Base-by-base conservation (phyloP, 2,113 vertebrate genomes). In the Tupaia chinensis region DNA sequence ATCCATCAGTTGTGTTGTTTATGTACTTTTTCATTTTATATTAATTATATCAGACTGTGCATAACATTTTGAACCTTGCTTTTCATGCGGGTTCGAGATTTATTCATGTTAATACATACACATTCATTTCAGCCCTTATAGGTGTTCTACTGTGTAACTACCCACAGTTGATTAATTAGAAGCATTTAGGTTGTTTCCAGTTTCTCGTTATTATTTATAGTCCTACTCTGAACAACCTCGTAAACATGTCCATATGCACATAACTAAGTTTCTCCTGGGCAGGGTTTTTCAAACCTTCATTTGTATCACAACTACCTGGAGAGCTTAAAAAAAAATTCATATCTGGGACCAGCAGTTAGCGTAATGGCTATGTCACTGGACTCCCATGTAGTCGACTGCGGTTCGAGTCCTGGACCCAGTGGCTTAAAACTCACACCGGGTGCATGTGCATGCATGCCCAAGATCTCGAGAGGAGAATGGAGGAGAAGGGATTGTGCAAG, bases 1-100 rank as follows among this genome's bases (percentile, higher is more conserved):
- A 87, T 13, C 70, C 58, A 74, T 60, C 89, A 69, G 4, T 23
- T 27, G 19, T 27, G 68, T 54, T 63, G 25, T 80, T 74, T 34
- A 34, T 23, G 27, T 82, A 54, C 23, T 90, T 89, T 87, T 61
- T 44, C 54, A 65, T 16, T 83, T 69, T 66, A 19, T 29, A 66
- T 74, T 83, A 74, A 66, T 74, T 54, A 17, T 63, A 15, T 54
- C 19, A 14, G 34, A 9, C 9, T 25, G 7, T 20, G 9, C 9
- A 27, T 65, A 12, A 69, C 29, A 53, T 84, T 92, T 73, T 93
- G 69, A 82, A 81, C 22, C 17, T 58, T 81, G 54, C 61, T 81
- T 56, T 77, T 70, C 22, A 14, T 25, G 23, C 54, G 54, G 54
- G 80, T 92, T 97, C 68, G 83, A 82, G 84, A 56, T 68, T 73